Evolutionary conservation across 2,113 vertebrate genomes (phyloP).

Genomic region (Caloenas nicobarica): DNA sequence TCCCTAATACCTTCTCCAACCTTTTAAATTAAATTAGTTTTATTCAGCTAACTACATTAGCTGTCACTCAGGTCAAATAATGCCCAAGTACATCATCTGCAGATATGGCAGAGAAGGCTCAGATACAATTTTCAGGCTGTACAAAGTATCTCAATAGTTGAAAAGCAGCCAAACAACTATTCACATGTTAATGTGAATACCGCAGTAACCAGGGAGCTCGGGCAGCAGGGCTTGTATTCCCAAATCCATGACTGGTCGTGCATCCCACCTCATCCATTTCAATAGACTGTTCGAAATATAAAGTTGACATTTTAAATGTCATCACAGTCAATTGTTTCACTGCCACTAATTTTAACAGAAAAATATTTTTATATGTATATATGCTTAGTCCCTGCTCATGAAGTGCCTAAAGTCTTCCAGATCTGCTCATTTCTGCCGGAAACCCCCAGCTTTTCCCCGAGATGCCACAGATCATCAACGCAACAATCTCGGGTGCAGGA

Average conservation of each 20-base stretch:
- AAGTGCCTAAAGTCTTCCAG: background rate
- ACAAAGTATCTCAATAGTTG: background rate
- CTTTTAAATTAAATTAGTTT: background rate
- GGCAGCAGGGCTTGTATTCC: background rate
- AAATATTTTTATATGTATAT: background rate
- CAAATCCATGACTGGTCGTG: background rate
- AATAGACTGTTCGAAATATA: background rate
- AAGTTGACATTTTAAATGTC: background rate
- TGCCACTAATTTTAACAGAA: background rate
- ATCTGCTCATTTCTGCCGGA: background rate
- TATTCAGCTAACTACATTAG: background rate
- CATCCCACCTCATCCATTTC: background rate
- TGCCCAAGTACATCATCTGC: background rate
- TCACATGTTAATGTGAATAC: background rate
- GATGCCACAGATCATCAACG: background rate
- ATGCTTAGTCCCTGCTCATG: background rate
- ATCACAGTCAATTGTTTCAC: background rate
- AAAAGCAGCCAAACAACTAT: background rate
- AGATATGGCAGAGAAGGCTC: background rate
- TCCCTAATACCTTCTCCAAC: background rate
- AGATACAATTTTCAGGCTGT: background rate
- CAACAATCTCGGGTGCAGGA: fast-evolving
- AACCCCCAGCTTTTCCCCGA: background rate
- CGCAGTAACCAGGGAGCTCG: background rate
- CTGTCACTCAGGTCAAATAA: background rate